A percentile compares a stretch with the other conserved stretches of the same genome.
These are phyloP conservation scores for Acronicta alni DNA, from an alignment of 2,888 invertebrate species.

Conservation along the genomic window DNA sequence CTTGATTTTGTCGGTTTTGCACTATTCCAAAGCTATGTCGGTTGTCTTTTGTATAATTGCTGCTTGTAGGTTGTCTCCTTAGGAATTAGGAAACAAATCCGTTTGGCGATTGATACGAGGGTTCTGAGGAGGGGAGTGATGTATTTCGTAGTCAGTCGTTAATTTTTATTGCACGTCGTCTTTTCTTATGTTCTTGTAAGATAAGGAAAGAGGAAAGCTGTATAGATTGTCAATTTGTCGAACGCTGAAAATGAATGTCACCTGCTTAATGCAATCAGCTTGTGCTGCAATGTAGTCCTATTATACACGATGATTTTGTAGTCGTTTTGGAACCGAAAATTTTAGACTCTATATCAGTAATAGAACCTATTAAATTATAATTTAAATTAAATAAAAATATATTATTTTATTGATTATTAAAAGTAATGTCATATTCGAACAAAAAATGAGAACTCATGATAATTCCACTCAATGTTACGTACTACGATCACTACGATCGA, in stretches of 20 bases:
- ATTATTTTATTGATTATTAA: too few relatives aligned
- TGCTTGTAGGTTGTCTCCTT: conserved; percentile 86
- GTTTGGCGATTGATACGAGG: conserved; percentile 84
- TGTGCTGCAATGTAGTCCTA: background rate
- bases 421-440: too few relatives aligned
- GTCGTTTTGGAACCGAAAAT: too few relatives aligned
- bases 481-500: too few relatives aligned
- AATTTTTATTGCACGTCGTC: conserved; percentile 80
- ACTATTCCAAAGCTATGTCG: conserved; percentile 39
- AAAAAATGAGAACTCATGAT: too few relatives aligned
- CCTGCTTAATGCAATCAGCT: background rate
- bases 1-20: conserved; percentile 39
- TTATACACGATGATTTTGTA: too few relatives aligned
- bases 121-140: conserved; percentile 62
- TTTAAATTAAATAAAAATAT: too few relatives aligned
- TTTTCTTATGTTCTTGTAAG: conserved; percentile 51
- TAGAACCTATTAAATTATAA: too few relatives aligned
- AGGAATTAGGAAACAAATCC: conserved; percentile 87
- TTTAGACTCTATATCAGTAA: too few relatives aligned
- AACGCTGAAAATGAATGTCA: conserved; percentile 27
- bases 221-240: conserved; percentile 35
- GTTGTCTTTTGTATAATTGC: conserved; percentile 84
- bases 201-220: conserved; percentile 31
- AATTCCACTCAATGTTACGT: too few relatives aligned
- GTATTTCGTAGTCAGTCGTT: conserved; percentile 67